Evolutionary conservation across 2,888 invertebrate genomes (phyloP).

Genomic region (Chironomus riparius): DNA sequence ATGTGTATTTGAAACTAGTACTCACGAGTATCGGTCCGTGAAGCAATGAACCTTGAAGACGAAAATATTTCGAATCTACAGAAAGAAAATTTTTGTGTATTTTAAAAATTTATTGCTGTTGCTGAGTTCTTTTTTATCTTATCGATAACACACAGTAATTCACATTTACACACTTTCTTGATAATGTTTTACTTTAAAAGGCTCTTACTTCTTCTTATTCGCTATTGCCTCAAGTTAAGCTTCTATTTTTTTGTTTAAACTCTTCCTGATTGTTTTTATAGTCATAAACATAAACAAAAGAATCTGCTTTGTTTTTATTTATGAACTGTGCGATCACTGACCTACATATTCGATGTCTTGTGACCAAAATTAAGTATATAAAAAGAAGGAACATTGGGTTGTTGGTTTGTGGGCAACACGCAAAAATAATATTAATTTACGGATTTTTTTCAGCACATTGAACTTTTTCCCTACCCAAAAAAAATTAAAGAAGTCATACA

Average conservation of each 20-base stretch:
- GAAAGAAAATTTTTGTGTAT: background rate
- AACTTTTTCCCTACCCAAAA: background rate
- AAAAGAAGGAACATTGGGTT: background rate
- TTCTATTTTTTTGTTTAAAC: background rate
- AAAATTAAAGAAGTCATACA: background rate
- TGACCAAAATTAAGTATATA: background rate
- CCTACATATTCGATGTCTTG: slow-evolving; percentile 16
- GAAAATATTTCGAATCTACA: no score
- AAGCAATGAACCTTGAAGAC: no score
- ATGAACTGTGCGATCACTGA: slow-evolving; percentile 5
- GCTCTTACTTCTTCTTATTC: background rate
- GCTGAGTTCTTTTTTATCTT: background rate
- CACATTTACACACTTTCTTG: background rate
- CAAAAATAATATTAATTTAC: background rate
- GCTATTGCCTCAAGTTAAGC: background rate
- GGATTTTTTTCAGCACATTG: background rate
- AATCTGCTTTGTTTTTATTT: background rate
- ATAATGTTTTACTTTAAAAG: background rate
- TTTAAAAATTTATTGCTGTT: background rate
- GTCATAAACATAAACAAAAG: no score
- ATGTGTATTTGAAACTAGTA: no score
- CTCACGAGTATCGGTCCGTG: no score
- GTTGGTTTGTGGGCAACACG: background rate
- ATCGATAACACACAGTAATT: background rate
- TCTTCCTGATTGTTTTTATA: background rate